Evolutionary conservation across 1,140 invertebrate species (phyloP).

Genomic region (Eriosoma lanigerum): DNA sequence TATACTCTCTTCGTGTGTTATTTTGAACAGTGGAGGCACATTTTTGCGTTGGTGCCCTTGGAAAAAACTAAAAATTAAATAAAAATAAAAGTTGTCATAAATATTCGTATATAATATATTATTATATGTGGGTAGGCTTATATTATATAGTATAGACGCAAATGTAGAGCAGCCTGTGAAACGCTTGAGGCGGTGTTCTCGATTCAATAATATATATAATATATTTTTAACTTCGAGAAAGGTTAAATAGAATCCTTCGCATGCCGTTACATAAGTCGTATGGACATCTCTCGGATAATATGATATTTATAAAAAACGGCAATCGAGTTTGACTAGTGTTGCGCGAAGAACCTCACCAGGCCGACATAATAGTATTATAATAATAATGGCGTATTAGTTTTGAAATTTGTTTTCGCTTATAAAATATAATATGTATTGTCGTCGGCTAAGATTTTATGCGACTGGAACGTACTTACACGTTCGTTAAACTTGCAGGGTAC

Average conservation of each 20-base stretch:
- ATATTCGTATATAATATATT: background rate
- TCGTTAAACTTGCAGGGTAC: no score
- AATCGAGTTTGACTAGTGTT: constrained; percentile 41
- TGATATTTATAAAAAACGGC: background rate
- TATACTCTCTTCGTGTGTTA: background rate
- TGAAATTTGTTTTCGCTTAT: constrained; percentile 15
- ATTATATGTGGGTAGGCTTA: constrained; percentile 37
- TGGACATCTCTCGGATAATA: constrained; percentile 5
- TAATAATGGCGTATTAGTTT: background rate
- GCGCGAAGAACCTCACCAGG: background rate
- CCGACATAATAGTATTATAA: background rate
- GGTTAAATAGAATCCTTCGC: constrained; percentile 41
- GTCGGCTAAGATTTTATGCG: no score
- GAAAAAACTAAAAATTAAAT: constrained; percentile 15
- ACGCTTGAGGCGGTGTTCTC: constrained; percentile 44
- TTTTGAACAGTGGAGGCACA: constrained; percentile 9
- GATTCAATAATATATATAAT: background rate
- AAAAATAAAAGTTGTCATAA: constrained; percentile 49
- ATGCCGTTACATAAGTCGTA: constrained; percentile 20
- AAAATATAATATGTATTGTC: no score
- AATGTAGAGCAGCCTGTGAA: constrained; percentile 27
- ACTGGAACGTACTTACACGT: no score
- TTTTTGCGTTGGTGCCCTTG: constrained; percentile 47
- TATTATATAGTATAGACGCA: background rate
- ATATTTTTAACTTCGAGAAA: constrained; percentile 31